Base-by-base conservation (phyloP, 1,140 invertebrate species). In the Hesperophylax magnus region DNA sequence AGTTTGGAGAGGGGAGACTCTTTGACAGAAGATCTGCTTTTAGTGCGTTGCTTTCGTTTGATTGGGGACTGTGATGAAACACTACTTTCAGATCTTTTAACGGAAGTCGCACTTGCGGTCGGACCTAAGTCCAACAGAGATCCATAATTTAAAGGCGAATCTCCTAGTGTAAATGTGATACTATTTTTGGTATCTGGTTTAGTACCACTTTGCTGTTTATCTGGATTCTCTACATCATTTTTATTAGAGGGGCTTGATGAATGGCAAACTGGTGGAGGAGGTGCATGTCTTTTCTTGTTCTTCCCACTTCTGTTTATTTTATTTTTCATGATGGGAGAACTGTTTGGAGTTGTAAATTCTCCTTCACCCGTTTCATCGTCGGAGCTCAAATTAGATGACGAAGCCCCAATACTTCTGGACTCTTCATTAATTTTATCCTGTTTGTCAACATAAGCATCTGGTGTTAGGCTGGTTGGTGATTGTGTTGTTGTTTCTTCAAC, bases 271-370 rank as follows among this genome's bases (percentile, higher is more conserved):
- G 75, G 24, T 34, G 88, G 88, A 9, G 89, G 89, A 20, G 85
- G 84, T 11, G 89, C 89, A 85, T 87, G 90, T 63, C 84, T 81
- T 85, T 91, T 91, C 7, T 89, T 89, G 82, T 89, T 87, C 86
- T 87, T 89, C 9, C 87, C 87, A 18, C 24, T 39, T 85, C 87
- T 89, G 7, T 82, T 67, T 7, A 83, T 56, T 86, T 88, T 89
- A 85, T 85, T 86, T 77, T 84, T 86, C 77, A 77, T 83, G 81
- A 87, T 87, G 15, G 89, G 89, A 0, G 89, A 90, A 84, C 87
- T 86, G 77, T 87, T 87, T 18, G 89, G 89, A n/a, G 89, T 90
- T n/a, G 86, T 87, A 82, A 88, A 90, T 65, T 88, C 89, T 9
- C 86, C 87, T 84, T 90, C 89, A 81, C 88, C 87, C 77, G 77